Percentiles rank a stretch among this genome's conserved stretches.
These are phyloP conservation scores for Labeo calbasu DNA, from an alignment of 2,797 vertebrate species.

Conservation along the genomic window DNA sequence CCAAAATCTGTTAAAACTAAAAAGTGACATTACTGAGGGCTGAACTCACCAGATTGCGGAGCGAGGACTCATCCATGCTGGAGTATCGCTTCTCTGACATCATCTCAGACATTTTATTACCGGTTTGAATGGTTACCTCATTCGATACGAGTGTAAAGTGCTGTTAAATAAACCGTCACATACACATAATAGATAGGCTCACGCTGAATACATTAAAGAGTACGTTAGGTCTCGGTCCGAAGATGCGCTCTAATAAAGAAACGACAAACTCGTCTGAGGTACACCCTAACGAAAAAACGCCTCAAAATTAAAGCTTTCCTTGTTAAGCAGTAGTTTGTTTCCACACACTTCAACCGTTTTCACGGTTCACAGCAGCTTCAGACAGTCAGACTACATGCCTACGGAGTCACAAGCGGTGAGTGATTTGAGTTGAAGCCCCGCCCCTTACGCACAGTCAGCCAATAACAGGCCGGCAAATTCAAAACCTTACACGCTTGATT, in stretches of 20 bases:
- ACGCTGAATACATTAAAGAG: neutral
- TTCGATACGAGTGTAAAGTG: neutral
- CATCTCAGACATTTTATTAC: conserved; percentile 37
- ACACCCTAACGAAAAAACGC: neutral
- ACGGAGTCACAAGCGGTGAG: conserved; percentile 1
- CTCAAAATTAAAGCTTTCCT: neutral
- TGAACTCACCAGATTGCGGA: conserved; percentile 57
- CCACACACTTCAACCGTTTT: neutral
- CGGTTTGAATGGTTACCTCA: neutral
- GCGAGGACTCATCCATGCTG: conserved; percentile 56
- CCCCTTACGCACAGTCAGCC: neutral
- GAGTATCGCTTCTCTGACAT: conserved; percentile 52
- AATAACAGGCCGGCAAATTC: conserved; percentile 28
- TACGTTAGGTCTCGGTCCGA: neutral
- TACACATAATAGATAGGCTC: neutral
- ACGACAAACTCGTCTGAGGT: neutral
- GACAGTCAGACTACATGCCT: neutral
- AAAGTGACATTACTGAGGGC: neutral
- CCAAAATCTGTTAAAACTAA: neutral
- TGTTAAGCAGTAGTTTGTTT: neutral
- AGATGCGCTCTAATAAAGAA: neutral
- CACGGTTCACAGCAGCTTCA: neutral
- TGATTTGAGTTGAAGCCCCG: conserved; percentile 39
- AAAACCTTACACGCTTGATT: conserved; percentile 21
- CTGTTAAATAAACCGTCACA: neutral